These are phyloP conservation scores for Oithona nana DNA, from an alignment of 2,888 invertebrate genomes.

Conservation along the genomic window DNA sequence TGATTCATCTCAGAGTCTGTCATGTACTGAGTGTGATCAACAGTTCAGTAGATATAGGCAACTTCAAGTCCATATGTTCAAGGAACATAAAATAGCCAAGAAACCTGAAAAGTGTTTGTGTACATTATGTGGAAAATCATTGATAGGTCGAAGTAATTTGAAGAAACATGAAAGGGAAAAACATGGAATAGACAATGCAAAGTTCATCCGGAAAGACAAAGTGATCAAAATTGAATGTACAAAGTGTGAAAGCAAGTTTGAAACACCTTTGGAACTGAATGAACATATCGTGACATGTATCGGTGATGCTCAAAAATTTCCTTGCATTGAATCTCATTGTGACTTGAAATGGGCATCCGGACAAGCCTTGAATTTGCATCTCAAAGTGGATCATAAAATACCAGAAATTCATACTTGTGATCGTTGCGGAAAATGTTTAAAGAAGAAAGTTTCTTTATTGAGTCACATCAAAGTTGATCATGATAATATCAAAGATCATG, in stretches of 20 bases:
- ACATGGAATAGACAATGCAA: not conserved
- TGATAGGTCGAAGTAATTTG: not conserved
- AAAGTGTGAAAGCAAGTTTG: not conserved
- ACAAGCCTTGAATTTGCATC: not conserved
- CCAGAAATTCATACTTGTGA: not conserved
- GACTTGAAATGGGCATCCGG: not conserved
- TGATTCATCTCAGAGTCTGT: not conserved
- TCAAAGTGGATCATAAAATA: not conserved
- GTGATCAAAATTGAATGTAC: not conserved
- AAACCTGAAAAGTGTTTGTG: not conserved
- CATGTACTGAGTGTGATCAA: not conserved
- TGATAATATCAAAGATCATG: not conserved
- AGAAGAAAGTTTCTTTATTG: not conserved
- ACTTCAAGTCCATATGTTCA: not conserved
- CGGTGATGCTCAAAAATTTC: not conserved
- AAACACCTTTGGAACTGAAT: not conserved
- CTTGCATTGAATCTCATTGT: not conserved
- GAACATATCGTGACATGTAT: not conserved
- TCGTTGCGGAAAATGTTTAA: not conserved
- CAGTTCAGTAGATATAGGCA: not conserved
- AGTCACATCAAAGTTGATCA: not conserved
- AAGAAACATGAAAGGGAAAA: not conserved
- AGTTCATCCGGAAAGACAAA: not conserved
- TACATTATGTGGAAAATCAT: not conserved
- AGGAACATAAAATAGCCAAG: not conserved